These are phyloP conservation scores for Coreoperca whiteheadi DNA, from an alignment of 2,113 vertebrate genomes.

Conservation along the genomic window DNA sequence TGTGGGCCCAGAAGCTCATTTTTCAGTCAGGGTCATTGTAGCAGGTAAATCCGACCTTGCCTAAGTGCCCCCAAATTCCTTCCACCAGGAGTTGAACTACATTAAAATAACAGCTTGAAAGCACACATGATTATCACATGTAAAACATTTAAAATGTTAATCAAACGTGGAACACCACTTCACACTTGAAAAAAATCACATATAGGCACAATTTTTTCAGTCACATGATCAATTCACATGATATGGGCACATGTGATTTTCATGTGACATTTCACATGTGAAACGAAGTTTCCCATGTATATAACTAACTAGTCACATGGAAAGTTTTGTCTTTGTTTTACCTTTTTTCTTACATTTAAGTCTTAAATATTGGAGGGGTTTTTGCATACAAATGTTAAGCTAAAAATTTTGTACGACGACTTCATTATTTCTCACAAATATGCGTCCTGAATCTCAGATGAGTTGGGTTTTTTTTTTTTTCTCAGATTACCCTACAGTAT, in stretches of 20 bases:
- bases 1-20: not conserved
- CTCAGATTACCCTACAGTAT: not conserved
- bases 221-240: not conserved
- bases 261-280: not conserved
- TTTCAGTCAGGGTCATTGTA: too few species aligned
- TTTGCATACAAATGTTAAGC: not conserved
- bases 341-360: not conserved
- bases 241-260: not conserved
- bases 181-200: not conserved
- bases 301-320: not conserved
- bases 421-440: too few species aligned
- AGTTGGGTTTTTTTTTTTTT: not conserved
- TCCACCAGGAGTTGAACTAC: not conserved
- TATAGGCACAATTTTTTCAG: not conserved
- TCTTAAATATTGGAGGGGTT: not conserved
- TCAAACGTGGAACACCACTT: not conserved
- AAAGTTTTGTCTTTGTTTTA: not conserved
- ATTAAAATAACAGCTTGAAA: not conserved
- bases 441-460: not conserved
- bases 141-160: not conserved
- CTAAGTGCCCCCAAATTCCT: not conserved
- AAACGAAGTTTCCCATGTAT: not conserved
- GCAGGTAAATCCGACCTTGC: not conserved
- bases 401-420: not conserved
- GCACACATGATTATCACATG: not conserved